Evolutionary conservation across 2,888 invertebrate genomes (phyloP), one percentile per base, ranked within the genome.

Genomic region (Drosophila rellima): DNA sequence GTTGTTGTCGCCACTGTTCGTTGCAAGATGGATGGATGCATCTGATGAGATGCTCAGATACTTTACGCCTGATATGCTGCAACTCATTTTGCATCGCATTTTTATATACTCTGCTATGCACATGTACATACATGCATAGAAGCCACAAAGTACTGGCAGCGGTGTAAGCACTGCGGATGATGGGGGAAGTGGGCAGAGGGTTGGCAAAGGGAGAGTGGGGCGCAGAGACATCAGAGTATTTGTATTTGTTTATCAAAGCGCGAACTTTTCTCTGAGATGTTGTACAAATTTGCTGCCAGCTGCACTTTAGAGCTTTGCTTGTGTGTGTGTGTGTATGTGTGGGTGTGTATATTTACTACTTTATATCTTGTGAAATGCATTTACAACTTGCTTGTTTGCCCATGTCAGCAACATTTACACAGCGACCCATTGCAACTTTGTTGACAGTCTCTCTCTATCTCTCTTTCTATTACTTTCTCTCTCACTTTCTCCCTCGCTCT

Each of bases 231-330:
- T 73, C 66, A 54, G 50, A 33, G 48, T 69, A 77, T 80, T 83
- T 83, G 79, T 83, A 77, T 84, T 84, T 83, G 83, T 74, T 83
- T 83, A 84, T 77, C 80, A 82, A 83, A 84, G 85, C 82, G 85
- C 79, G 69, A 83, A 73, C 82, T 83, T 80, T 82, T 63, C 62
- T 29, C 51, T 31, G 61, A 57, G 54, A 50, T 54, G 42, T 33
- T 51, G n/a, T 40, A 65, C 78, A 81, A 80, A 74, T 74, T 82
- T 82, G 75, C 68, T 71, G 65, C 45, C 80, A 80, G 76, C 77
- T 79, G 73, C 74, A 82, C 75, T 82, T 81, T 54, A 77, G 72
- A 61, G 68, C 65, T 15, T 6, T 15, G 23, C 11, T 10, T 37
- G n/a, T 13, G 23, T 39, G 23, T 56, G 29, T 31, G 4, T 60